phyloP scores from a whole-genome alignment of 2,888 invertebrate genomes.

The Cartodere bifasciata region DNA sequence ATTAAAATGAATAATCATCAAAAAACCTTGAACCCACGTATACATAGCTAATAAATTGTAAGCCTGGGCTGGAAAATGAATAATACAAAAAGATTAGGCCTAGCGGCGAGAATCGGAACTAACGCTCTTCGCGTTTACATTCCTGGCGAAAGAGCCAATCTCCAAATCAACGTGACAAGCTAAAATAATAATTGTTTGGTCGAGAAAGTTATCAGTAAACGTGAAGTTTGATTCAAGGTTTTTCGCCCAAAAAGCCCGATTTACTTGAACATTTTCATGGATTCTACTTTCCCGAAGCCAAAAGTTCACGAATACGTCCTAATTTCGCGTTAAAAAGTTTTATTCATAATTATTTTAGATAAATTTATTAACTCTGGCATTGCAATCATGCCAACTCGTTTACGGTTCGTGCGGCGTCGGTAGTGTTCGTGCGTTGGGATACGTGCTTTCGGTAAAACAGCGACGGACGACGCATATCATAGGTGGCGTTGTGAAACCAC shows the following conservation, averaged over 20 bases:
- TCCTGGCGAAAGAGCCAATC: conserved; percentile 34
- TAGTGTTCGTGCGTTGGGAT: conserved; percentile 26
- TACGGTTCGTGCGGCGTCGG: conserved; percentile 22
- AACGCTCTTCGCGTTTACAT: conserved; percentile 27
- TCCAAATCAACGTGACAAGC: conserved; percentile 33
- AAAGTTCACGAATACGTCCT: conserved; percentile 19
- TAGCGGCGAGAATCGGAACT: conserved; percentile 30
- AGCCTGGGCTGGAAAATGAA: conserved; percentile 32
- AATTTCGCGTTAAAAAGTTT: conserved; percentile 21
- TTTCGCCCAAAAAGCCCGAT: conserved; percentile 15
- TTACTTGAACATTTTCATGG: conserved; percentile 25
- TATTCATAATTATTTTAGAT: conserved; percentile 23
- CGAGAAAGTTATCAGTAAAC: conserved; percentile 19
- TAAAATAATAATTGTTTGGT: conserved; percentile 31
- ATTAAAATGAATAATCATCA: too few relatives aligned
- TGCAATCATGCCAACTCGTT: conserved; percentile 29
- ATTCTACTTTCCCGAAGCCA: conserved; percentile 19
- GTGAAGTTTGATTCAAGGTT: conserved; percentile 17
- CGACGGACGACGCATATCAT: conserved; percentile 35
- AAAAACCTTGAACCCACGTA: conserved; percentile 27
- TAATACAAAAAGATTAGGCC: conserved; percentile 23
- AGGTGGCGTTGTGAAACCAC: conserved; percentile 35
- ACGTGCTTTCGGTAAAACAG: conserved; percentile 36
- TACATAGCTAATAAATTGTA: conserved; percentile 24
- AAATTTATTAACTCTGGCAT: conserved; percentile 27